Evolutionary conservation across 2,888 invertebrate genomes (phyloP).

Genomic region (Melanotus villosus): DNA sequence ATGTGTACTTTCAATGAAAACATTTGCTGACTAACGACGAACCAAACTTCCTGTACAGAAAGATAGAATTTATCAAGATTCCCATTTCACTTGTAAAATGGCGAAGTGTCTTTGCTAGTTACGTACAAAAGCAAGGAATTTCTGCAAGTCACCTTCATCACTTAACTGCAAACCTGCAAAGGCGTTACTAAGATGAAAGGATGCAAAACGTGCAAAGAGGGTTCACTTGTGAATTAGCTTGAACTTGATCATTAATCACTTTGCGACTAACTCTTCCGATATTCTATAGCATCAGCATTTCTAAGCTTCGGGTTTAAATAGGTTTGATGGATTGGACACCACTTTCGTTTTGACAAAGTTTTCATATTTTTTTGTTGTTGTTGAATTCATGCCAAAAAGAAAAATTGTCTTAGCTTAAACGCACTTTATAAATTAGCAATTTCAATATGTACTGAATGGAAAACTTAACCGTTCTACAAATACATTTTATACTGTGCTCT

Average conservation of each 20-base stretch:
- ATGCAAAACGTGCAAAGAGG: constrained; percentile 58
- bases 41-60: not conserved
- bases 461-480: no score
- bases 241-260: constrained; percentile 58
- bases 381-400: no score
- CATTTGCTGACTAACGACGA: no score
- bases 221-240: constrained; percentile 57
- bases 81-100: not conserved
- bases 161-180: constrained; percentile 43
- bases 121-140: constrained; percentile 40
- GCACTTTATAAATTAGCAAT: no score
- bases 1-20: no score
- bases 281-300: constrained; percentile 31
- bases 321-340: constrained; percentile 27
- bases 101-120: constrained; percentile 2
- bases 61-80: not conserved
- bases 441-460: no score
- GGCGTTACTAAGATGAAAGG: constrained; percentile 46
- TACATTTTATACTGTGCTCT: no score
- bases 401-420: no score
- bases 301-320: constrained; percentile 10
- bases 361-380: not conserved
- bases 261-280: constrained; percentile 49
- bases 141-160: constrained; percentile 53
- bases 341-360: not conserved